Evolutionary conservation across 2,113 vertebrate species (phyloP), one percentile per base, ranked within the genome.

Genomic region (Poicephalus gulielmi): DNA sequence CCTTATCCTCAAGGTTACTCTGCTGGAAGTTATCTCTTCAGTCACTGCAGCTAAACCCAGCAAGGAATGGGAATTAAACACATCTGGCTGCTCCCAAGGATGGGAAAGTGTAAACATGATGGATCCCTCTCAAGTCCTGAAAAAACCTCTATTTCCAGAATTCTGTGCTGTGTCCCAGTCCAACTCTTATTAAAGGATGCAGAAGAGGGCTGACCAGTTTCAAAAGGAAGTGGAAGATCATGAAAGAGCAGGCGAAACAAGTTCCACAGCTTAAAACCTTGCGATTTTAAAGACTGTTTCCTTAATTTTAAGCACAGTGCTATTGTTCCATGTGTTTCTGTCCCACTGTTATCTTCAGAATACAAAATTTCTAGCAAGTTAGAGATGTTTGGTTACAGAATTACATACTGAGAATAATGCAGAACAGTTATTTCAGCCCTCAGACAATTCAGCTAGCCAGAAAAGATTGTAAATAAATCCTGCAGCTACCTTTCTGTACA

Each of bases 1-100:
- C 28, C 78, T 92, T 84, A 81, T 84, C 89, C 92, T 93, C 77
- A 75, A 23, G 81, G 86, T 92, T 92, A 68, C 62, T 89, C 81
- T 91, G 47, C 25, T 95, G 81, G 83, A 92, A 94, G 73, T 94
- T 91, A 7, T 68, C 73, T 95, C 30, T 68, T 84, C 88, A 78
- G 69, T 43, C 46, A 5, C 69, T 57, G 60, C 60, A 89, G 77
- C 85, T 86, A 94, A 96, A 84, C 46, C 44, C 3, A 1, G 64
- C 35, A 67, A 92, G 57, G 69, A 95, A 82, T 55, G 60, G 52
- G 73, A 94, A 92, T 96, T 74, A 79, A 90, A 80, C 64, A 82
- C 68, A 92, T 63, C 80, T 92, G 74, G 20, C 52, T 90, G 44
- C 19, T 92, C 66, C 86, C 6, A 27, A 88, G 57, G 63, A 66